phyloP scores from a whole-genome alignment of 2,888 invertebrate species.

The Exocentrus adspersus region DNA sequence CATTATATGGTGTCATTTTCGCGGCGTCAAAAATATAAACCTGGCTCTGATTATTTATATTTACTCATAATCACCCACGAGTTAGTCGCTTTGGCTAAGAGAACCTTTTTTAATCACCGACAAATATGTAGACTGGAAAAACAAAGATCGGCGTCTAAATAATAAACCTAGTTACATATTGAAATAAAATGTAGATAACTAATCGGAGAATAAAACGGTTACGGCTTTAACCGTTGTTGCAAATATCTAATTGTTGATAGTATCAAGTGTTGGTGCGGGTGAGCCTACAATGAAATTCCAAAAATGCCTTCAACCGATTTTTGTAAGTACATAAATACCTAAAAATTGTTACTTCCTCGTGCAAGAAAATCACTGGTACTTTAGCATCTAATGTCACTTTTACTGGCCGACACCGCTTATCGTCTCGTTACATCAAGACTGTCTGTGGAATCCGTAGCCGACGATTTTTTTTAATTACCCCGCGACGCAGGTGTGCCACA shows the following conservation, averaged over 20 bases:
- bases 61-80: not conserved
- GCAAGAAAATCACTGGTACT: too few relatives aligned
- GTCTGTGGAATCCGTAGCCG: conserved; percentile 29
- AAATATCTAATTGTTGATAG: not conserved
- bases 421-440: not conserved
- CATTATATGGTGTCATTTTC: not conserved
- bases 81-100: not conserved
- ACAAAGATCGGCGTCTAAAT: conserved; percentile 3
- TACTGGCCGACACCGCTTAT: not conserved
- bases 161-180: not conserved
- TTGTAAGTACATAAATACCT: not conserved
- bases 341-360: too few relatives aligned
- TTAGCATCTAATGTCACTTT: not conserved
- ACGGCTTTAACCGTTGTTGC: not conserved
- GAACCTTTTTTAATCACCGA: not conserved
- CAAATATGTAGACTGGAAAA: not conserved
- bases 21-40: not conserved
- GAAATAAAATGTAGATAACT: not conserved
- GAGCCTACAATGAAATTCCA: not conserved
- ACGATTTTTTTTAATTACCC: conserved; percentile 28
- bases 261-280: too few relatives aligned
- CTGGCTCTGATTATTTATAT: not conserved
- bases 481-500: conserved; percentile 38
- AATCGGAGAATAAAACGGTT: not conserved
- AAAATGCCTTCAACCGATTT: not conserved